Conservation (phyloP, 2,888 invertebrate genomes). For the Pristionchus maxplancki region DNA sequence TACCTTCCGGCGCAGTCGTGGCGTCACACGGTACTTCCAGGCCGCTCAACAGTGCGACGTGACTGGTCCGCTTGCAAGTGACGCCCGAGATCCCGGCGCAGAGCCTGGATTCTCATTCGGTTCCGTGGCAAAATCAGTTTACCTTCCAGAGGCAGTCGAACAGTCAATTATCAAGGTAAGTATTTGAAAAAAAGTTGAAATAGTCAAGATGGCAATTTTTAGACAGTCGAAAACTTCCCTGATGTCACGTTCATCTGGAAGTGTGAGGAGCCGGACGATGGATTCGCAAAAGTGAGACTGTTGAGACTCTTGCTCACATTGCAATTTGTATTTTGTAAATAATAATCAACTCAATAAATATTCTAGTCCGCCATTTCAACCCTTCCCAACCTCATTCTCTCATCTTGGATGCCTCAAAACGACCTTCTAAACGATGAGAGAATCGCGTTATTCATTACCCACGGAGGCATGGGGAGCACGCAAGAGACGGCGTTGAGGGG, state of each 20-base stretch:
- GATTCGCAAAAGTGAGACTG: background rate
- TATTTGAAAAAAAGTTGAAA: too few species aligned
- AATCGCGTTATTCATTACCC: conserved; percentile 15
- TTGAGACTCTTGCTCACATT: background rate
- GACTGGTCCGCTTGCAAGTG: too few species aligned
- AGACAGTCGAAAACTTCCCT: background rate
- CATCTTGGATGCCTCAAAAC: conserved; percentile 22
- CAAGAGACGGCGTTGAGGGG: conserved; percentile 25
- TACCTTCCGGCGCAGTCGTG: too few species aligned
- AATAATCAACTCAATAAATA: background rate
- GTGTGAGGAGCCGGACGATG: background rate
- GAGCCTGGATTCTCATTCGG: conserved; percentile 42
- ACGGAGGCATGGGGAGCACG: too few species aligned
- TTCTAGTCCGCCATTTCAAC: background rate
- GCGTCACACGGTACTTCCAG: too few species aligned
- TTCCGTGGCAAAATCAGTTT: background rate
- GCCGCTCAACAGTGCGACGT: too few species aligned
- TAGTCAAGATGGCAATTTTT: background rate
- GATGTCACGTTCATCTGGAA: conserved; percentile 39
- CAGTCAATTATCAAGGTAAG: background rate
- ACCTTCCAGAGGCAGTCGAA: background rate
- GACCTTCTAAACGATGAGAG: background rate
- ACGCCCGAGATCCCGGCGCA: too few species aligned
- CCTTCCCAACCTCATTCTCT: background rate
- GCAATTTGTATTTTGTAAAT: background rate